phyloP scores from a whole-genome alignment of 2,888 invertebrate species.

The Pinctada fucata region DNA sequence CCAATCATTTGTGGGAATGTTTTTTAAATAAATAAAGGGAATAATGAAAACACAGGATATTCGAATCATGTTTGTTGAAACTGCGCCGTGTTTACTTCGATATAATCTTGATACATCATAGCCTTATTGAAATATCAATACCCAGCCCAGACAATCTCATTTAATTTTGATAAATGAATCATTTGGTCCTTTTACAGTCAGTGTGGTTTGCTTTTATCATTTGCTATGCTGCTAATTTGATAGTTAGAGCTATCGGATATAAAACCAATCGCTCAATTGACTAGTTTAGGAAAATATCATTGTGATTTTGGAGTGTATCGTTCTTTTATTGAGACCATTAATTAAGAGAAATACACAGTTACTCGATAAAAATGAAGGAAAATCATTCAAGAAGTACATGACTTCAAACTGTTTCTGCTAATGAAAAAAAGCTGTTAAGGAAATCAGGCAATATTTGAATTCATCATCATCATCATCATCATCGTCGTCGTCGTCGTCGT shows the following conservation, averaged over 20 bases:
- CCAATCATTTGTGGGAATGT: background rate
- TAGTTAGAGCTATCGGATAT: conserved; percentile 1
- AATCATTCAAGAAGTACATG: no score
- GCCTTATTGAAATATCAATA: conserved; percentile 32
- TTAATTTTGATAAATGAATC: conserved; percentile 35
- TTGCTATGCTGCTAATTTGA: conserved; percentile 22
- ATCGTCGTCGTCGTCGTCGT: no score
- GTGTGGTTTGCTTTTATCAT: conserved; percentile 17
- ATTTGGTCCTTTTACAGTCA: conserved; percentile 13
- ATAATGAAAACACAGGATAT: background rate
- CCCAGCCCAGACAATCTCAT: conserved; percentile 17
- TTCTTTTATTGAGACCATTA: background rate
- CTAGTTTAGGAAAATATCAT: background rate
- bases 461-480: no score
- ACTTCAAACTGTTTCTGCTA: no score
- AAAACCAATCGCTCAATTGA: background rate
- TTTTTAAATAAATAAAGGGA: background rate
- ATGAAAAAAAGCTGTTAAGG: no score
- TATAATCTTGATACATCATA: conserved; percentile 21
- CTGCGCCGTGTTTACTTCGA: background rate
- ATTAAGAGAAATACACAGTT: background rate
- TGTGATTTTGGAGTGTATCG: background rate
- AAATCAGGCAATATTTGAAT: background rate
- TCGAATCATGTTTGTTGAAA: conserved; percentile 2
- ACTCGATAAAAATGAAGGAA: background rate